These are phyloP conservation scores for Cepphus grylle DNA, from an alignment of 2,113 vertebrate genomes.

Conservation along the genomic window DNA sequence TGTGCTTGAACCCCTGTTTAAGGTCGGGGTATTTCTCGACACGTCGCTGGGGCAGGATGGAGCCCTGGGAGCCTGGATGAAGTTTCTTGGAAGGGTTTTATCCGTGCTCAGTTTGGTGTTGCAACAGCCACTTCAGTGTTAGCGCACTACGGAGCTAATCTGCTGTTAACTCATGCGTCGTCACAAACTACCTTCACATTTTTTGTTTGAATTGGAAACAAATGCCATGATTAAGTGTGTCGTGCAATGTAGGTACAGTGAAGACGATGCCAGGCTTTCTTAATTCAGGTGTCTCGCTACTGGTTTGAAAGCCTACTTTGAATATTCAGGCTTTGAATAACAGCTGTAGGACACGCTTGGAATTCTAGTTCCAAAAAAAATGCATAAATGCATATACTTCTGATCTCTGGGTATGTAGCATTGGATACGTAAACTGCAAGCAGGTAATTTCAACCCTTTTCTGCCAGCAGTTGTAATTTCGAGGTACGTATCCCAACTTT, in stretches of 20 bases:
- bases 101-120: not conserved
- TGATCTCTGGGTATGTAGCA: not conserved
- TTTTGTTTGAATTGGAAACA: not conserved
- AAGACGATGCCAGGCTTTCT: not conserved
- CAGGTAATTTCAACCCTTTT: not conserved
- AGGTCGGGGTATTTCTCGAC: not conserved
- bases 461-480: not conserved
- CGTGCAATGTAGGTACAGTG: no score
- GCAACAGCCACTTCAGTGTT: not conserved
- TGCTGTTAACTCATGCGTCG: accelerated
- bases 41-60: not conserved
- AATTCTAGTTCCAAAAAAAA: not conserved
- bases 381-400: not conserved
- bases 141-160: not conserved
- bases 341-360: not conserved
- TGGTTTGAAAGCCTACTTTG: not conserved
- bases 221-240: not conserved
- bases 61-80: not conserved
- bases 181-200: not conserved
- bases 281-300: not conserved
- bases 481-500: not conserved
- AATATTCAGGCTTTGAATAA: not conserved
- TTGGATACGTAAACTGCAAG: not conserved
- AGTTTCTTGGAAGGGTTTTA: not conserved
- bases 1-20: not conserved